Conservation (phyloP, 2,113 vertebrate genomes). For the Dissostichus mawsoni region DNA sequence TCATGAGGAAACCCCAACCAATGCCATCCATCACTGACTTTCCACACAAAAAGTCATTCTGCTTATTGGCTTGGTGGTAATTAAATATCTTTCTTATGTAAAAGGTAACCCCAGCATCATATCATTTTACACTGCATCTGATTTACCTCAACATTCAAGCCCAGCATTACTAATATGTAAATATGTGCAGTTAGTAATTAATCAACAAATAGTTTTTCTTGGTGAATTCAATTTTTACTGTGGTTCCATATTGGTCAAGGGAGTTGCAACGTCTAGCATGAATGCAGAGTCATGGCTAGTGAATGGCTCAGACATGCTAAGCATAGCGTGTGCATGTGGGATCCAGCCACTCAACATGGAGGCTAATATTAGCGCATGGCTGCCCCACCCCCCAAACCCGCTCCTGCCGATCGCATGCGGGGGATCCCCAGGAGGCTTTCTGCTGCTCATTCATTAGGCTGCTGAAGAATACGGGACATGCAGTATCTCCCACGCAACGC, state of each 20-base stretch:
- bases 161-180: neutral
- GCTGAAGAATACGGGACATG: constrained; percentile 47
- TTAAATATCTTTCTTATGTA: neutral
- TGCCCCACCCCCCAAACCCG: constrained; percentile 15
- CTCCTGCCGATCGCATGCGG: constrained; percentile 45
- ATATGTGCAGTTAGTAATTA: neutral
- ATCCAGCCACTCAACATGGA: constrained; percentile 56
- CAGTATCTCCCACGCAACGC: constrained; percentile 43
- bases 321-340: constrained; percentile 22
- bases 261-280: neutral
- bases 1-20: neutral
- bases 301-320: constrained; percentile 42
- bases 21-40: neutral
- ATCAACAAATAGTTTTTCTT: neutral
- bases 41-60: neutral
- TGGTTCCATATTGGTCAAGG: neutral
- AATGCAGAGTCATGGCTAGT: constrained; percentile 56
- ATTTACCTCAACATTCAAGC: neutral
- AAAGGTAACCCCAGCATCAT: neutral
- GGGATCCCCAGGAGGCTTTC: constrained; percentile 72
- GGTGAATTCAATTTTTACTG: neutral
- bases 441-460: constrained; percentile 72
- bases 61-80: neutral
- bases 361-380: constrained; percentile 60
- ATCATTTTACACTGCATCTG: neutral